Base-by-base conservation (phyloP, 2,797 vertebrate species). In the Paguma larvata region DNA sequence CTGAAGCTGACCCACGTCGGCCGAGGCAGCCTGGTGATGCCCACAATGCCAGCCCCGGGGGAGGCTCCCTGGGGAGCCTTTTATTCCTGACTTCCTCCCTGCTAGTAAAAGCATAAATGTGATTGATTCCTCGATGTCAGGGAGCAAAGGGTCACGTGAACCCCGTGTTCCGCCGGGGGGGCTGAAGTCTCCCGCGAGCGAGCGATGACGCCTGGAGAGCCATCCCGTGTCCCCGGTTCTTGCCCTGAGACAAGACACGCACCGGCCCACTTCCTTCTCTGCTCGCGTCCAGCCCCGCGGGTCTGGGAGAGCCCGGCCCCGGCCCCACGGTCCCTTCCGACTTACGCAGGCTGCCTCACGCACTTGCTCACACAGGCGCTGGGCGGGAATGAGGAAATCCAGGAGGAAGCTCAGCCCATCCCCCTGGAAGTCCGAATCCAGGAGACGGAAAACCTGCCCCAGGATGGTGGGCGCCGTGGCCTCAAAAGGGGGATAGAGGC, bases 281-380 rank as follows among this genome's bases (percentile, higher is more conserved):
- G 65, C 46, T 75, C 14, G 0, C 25, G 44, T 19, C 78, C 32
- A 88, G 79, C 16, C 63, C 83, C 7, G 3, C 16, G 32, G 19
- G 77, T 83, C 70, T 32, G 77, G 18, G 53, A 80, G 30, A 88
- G 46, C 38, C 30, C 3, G 19, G n/a, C 23, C 62, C 70, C 3
- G 2, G 18, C 21, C 44, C 75, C 7, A 2, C 5, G 2, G 0
- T 13, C 48, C 30, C 23, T 3, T 10, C 0, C 3, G 15, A 99
- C 99, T 99, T 98, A 99, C 99, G 1, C 99, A 99, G 92, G 99
- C 99, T 0, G 99, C 99, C 97, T 99, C 99, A 25, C 99, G 99
- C 85, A 99, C 98, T 53, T 99, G 99, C 97, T 99, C 99, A 95
- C 99, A 99, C 95, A 99, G 99, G 92, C 99, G 99, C 98, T 99